Percentiles rank a stretch among this genome's conserved stretches.
Conservation (phyloP, 2,797 vertebrate species). For the Micropoecilia bifurca region DNA sequence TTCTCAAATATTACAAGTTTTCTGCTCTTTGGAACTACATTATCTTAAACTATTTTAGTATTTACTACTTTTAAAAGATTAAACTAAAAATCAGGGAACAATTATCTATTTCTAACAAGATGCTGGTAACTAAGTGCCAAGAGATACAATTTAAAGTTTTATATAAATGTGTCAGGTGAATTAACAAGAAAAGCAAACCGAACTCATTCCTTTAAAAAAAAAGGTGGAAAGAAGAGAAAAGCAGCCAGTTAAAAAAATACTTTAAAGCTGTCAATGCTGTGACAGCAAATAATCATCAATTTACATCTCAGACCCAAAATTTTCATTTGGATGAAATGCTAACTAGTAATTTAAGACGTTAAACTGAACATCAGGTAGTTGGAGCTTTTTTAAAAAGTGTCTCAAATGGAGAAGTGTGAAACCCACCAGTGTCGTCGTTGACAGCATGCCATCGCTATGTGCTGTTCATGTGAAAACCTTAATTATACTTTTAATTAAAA, state of each 20-base stretch:
- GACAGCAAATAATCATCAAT: neutral
- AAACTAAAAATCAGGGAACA: neutral
- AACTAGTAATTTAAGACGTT: neutral
- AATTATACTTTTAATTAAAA: conserved; percentile 7
- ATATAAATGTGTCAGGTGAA: neutral
- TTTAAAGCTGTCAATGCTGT: neutral
- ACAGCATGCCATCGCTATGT: neutral
- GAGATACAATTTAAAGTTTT: neutral
- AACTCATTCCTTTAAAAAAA: neutral
- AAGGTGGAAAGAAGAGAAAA: neutral
- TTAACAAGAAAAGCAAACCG: neutral
- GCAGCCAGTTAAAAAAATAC: neutral
- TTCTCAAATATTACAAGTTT: neutral
- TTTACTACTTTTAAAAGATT: neutral
- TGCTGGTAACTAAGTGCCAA: neutral
- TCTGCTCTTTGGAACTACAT: neutral
- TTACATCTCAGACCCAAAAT: neutral
- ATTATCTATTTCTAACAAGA: neutral
- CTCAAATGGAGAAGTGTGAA: neutral
- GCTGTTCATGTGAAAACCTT: conserved; percentile 5
- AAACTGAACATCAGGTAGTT: neutral
- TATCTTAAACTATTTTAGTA: neutral
- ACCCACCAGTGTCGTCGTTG: neutral
- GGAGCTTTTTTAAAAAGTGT: conserved; percentile 1
- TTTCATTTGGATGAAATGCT: neutral